phyloP scores from a whole-genome alignment of 2,888 invertebrate species.

The Unio delphinus region DNA sequence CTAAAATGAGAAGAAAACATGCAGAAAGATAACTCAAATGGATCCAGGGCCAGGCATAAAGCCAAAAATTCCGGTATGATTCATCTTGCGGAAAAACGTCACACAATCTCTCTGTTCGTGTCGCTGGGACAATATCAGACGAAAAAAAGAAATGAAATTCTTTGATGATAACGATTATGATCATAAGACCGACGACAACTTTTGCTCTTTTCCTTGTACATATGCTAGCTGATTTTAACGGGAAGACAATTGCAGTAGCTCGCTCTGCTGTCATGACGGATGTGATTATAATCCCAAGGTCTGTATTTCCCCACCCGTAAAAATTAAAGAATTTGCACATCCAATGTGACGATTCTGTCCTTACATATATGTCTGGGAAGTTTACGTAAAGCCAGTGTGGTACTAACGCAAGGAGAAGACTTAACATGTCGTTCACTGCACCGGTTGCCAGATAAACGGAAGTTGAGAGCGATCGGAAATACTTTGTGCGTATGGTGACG shows the following conservation, averaged over 20 bases:
- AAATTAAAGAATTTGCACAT: constrained; percentile 60
- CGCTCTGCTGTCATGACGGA: constrained; percentile 55
- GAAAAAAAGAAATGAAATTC: constrained; percentile 44
- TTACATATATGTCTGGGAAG: constrained; percentile 37
- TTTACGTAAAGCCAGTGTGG: constrained; percentile 57
- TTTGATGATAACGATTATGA: constrained; percentile 43
- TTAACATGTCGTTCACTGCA: constrained; percentile 46
- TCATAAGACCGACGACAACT: constrained; percentile 27
- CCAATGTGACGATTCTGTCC: constrained; percentile 33
- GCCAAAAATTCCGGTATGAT: constrained; percentile 39
- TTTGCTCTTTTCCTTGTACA: constrained; percentile 46
- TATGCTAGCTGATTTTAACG: constrained; percentile 36
- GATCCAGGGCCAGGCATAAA: constrained; percentile 50
- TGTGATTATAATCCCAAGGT: constrained; percentile 50
- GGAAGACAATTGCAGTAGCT: constrained; percentile 50
- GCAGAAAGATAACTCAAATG: constrained; percentile 38
- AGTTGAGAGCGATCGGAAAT: constrained; percentile 51
- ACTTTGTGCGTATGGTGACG: constrained; percentile 51
- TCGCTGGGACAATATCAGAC: constrained; percentile 42
- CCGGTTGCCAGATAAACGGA: constrained; percentile 53
- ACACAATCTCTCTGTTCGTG: constrained; percentile 44
- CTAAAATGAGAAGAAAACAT: constrained; percentile 43
- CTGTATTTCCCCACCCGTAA: constrained; percentile 54
- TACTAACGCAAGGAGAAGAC: constrained; percentile 42
- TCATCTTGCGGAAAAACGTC: constrained; percentile 38